Conservation (phyloP, 1,140 invertebrate species). For the Monomorium pharaonis region DNA sequence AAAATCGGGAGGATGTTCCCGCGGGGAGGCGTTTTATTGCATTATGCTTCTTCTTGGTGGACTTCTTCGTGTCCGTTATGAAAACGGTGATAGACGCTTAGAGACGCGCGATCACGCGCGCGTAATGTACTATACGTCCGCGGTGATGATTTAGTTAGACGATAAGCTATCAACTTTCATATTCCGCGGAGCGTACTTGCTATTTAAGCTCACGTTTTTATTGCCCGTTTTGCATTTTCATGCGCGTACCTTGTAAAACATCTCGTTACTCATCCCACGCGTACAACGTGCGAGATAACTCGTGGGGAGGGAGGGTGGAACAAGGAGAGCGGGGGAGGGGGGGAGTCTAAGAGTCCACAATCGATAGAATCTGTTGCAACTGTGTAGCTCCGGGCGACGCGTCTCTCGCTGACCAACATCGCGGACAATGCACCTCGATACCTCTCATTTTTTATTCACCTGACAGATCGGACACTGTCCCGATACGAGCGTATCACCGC, state of each 20-base stretch:
- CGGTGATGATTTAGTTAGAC: neutral
- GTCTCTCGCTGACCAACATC: slow-evolving; percentile 17
- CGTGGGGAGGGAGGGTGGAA: neutral
- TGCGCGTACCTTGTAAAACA: neutral
- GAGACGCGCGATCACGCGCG: neutral
- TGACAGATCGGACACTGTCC: slow-evolving; percentile 35
- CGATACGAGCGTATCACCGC: neutral
- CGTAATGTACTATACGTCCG: neutral
- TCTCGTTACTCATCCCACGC: neutral
- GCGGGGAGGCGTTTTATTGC: neutral
- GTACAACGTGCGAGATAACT: neutral
- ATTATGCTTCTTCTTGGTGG: neutral
- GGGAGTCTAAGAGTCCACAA: neutral
- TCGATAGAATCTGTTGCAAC: slow-evolving; percentile 5
- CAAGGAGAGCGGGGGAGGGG: neutral
- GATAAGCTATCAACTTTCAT: slow-evolving; percentile 23
- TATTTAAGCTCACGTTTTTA: slow-evolving; percentile 15
- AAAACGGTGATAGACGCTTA: neutral
- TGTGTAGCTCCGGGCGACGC: neutral
- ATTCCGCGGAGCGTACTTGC: neutral
- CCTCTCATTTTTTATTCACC: slow-evolving; percentile 49
- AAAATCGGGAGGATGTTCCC: neutral
- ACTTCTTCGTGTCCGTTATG: neutral
- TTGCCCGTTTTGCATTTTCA: slow-evolving; percentile 9
- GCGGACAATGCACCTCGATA: slow-evolving; percentile 27